These are phyloP conservation scores for Thera obeliscata DNA, from an alignment of 2,888 invertebrate species.

Conservation along the genomic window DNA sequence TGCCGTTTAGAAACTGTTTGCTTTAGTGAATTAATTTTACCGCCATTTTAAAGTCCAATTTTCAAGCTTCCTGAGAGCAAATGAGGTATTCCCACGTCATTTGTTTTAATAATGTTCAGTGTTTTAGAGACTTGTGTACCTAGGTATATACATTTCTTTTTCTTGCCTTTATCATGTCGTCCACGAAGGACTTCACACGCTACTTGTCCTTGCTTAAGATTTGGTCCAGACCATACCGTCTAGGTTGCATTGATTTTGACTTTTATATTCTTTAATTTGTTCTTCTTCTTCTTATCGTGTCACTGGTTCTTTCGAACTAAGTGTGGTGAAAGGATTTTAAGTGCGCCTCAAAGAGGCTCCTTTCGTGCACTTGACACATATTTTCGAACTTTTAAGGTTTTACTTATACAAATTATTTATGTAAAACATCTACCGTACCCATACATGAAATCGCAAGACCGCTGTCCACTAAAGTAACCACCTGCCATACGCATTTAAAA, in stretches of 20 bases:
- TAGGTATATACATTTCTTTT: background rate
- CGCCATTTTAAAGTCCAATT: constrained; percentile 7
- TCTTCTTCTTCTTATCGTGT: background rate
- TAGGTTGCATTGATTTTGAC: constrained; percentile 7
- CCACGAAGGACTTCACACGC: constrained; percentile 7
- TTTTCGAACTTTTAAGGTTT: background rate
- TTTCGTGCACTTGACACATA: constrained; percentile 3
- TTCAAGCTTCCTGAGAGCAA: background rate
- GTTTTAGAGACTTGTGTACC: constrained; percentile 14
- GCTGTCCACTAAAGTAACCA: no score
- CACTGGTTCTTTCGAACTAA: background rate
- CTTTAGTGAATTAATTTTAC: constrained; percentile 23
- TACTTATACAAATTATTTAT: no score
- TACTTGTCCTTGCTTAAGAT: constrained; percentile 18
- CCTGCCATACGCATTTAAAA: no score
- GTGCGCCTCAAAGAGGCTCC: no score
- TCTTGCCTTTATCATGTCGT: constrained; percentile 19
- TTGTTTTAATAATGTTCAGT: constrained; percentile 10
- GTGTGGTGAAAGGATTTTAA: no score
- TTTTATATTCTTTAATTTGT: no score
- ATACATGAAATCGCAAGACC: no score
- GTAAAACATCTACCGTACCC: no score
- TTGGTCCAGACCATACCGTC: constrained; percentile 9
- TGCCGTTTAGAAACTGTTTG: constrained; percentile 35
- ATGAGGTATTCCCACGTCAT: background rate